Evolutionary conservation across 2,888 invertebrate species (phyloP), one percentile per base, ranked within the genome.

Genomic region (Caenorhabditis doughertyi): DNA sequence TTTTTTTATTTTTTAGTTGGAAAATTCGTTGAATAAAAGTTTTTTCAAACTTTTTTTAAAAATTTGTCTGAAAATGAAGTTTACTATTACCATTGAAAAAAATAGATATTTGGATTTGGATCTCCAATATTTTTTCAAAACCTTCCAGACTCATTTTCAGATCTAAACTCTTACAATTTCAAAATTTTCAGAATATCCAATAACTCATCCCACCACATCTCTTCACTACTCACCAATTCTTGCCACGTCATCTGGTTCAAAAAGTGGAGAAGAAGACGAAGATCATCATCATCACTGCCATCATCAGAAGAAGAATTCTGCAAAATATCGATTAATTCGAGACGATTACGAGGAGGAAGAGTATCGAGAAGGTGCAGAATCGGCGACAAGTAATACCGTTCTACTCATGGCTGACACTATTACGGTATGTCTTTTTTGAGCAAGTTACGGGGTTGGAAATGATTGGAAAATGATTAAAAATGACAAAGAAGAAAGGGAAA

Each of bases 381-480:
- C 55, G 39, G 53, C 39, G 42, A 70, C 44, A 27, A 70, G 55
- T 42, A 71, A 58, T 29, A 58, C 60, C 8, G 56, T 47, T 3
- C 51, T 51, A 29, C 47, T 70, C 5, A 71, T 60, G 60, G 60
- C 58, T 9, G 58, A 71, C 7, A 60, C 71, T 55, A 29, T 70
- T 58, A 49, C 51, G 32, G 58, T 71, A n/a, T 1, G 58, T 58
- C 29, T 42, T 29, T n/a, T n/a, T n/a, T n/a, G n/a, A 11, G 18
- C n/a, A 18, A 18, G n/a, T 8, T 3, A 42, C 9, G 8, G 3
- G 44, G 4, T 16, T 2, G 7, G 21, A 49, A 18, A 21, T 1
- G 49, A 1, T 49, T 49, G 25, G 21, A 29, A 64, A 8, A 3
- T 23, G 13, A 13, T 42, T 44, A 62, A 64, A 64, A 64, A 32